phyloP scores from a whole-genome alignment of 1,140 invertebrate species.

The Drosophila lini region DNA sequence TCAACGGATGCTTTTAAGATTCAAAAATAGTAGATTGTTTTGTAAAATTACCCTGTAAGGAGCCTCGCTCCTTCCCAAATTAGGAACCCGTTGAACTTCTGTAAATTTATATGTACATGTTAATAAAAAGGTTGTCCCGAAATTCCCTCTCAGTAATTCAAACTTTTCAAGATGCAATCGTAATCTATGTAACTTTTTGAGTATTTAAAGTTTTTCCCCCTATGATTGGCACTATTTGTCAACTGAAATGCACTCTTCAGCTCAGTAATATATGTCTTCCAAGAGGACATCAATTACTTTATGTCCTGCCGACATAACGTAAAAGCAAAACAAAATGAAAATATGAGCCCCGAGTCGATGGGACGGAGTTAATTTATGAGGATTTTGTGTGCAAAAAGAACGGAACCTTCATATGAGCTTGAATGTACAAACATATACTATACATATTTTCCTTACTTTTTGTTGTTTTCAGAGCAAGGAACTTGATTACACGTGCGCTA shows the following conservation, averaged over 20 bases:
- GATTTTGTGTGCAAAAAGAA: constrained; percentile 8
- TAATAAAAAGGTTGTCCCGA: background rate
- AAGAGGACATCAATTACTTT: constrained; percentile 39
- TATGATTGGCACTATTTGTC: constrained; percentile 11
- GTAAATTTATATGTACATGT: background rate
- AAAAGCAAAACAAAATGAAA: constrained; percentile 30
- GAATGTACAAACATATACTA: constrained; percentile 18
- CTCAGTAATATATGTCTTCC: constrained; percentile 12
- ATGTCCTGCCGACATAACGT: constrained; percentile 18
- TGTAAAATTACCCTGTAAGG: background rate
- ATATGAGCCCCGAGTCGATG: constrained; percentile 16
- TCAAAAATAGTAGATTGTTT: background rate
- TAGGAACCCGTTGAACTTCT: background rate
- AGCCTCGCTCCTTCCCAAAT: background rate
- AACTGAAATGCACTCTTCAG: constrained; percentile 9
- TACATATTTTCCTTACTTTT: constrained; percentile 35
- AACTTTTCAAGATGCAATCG: background rate
- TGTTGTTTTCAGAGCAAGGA: constrained; percentile 54
- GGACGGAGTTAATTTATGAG: constrained; percentile 26
- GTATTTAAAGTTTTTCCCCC: background rate
- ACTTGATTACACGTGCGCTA: constrained; percentile 80
- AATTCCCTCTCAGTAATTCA: background rate
- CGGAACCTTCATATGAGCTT: constrained; percentile 30
- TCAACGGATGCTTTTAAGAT: background rate
- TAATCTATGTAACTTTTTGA: no score